A percentile compares a stretch with the other conserved stretches of the same genome.
These are phyloP conservation scores for Papilio polyxenes DNA, from an alignment of 1,140 invertebrate species.

Conservation along the genomic window DNA sequence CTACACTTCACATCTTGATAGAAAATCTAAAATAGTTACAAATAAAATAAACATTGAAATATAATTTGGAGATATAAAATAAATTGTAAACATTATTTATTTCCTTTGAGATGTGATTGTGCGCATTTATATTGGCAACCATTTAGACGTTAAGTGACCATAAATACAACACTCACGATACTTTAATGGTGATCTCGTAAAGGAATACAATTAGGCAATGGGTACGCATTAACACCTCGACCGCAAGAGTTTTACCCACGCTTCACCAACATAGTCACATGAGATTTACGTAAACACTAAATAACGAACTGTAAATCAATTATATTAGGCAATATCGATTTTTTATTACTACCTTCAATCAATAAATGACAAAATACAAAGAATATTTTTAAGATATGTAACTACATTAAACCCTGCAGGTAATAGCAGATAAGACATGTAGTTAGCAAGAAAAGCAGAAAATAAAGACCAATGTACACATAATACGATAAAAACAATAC, in stretches of 20 bases:
- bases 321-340: background rate
- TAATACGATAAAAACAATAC: background rate
- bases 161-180: conserved; percentile 60
- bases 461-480: background rate
- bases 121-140: conserved; percentile 37
- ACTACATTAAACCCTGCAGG: too few species aligned
- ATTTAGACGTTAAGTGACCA: conserved; percentile 57
- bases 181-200: conserved; percentile 74
- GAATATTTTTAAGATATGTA: too few species aligned
- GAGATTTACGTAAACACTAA: conserved; percentile 64
- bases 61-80: background rate
- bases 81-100: background rate
- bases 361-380: background rate
- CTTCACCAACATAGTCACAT: conserved; percentile 53
- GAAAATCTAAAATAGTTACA: background rate
- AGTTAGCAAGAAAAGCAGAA: background rate
- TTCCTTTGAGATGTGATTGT: background rate
- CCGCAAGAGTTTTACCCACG: conserved; percentile 65
- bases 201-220: conserved; percentile 78
- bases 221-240: conserved; percentile 75
- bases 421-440: too few species aligned
- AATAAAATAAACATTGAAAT: background rate
- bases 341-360: background rate
- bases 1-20: background rate
- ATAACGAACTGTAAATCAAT: conserved; percentile 47